Evolutionary conservation across 2,797 vertebrate species (phyloP).

Genomic region (Sarcophilus harrisii): DNA sequence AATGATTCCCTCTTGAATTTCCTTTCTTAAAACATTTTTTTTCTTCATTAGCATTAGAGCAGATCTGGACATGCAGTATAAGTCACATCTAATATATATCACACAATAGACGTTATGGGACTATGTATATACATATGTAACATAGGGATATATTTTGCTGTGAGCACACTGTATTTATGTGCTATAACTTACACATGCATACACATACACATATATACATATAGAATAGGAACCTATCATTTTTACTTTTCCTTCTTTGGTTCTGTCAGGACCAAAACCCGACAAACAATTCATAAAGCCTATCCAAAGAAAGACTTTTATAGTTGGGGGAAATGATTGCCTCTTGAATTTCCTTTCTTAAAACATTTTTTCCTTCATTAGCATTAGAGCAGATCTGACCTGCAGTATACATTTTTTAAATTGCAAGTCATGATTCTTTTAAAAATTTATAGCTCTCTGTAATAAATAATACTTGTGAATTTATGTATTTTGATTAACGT

Average conservation of each 20-base stretch:
- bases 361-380: conserved; percentile 32
- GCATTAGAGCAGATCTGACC: neutral
- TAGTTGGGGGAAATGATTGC: neutral
- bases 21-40: too few species aligned
- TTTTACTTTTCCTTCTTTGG: neutral
- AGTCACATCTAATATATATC: too few species aligned
- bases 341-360: neutral
- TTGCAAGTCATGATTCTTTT: conserved; percentile 51
- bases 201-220: neutral
- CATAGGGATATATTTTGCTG: neutral
- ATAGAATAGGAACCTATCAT: neutral
- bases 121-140: neutral
- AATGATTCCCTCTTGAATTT: too few species aligned
- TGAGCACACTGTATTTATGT: neutral
- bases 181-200: neutral
- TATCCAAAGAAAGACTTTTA: neutral
- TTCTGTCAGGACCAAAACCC: neutral
- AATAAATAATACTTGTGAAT: conserved; percentile 52
- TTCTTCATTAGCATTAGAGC: too few species aligned
- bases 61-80: too few species aligned
- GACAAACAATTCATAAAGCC: neutral
- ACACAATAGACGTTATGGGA: neutral
- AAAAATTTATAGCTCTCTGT: conserved; percentile 48
- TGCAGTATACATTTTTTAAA: conserved; percentile 57
- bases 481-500: conserved; percentile 68